Percentiles rank a stretch among this genome's conserved stretches.
These are phyloP conservation scores for Styela clava DNA, from an alignment of 23 tunicate genomes.

Conservation along the genomic window DNA sequence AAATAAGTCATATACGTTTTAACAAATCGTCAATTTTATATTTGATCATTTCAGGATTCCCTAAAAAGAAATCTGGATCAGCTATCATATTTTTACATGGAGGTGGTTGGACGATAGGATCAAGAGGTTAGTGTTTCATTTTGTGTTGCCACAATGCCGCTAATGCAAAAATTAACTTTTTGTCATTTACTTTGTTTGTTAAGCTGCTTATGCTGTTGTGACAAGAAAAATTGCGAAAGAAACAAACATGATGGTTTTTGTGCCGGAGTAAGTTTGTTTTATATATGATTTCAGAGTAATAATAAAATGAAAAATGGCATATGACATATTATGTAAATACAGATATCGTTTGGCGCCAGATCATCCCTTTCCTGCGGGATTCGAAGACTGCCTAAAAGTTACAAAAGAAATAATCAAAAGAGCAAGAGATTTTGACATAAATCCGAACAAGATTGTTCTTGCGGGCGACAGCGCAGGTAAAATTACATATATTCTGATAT, in stretches of 20 bases:
- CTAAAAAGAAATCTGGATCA: constrained; percentile 28
- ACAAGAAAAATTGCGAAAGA: constrained; percentile 37
- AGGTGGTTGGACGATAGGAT: constrained; percentile 73
- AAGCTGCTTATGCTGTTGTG: constrained; percentile 10
- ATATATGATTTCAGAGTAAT: neutral
- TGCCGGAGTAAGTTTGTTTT: constrained; percentile 57
- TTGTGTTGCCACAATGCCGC: no score
- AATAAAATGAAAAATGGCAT: neutral
- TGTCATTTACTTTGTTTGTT: no score
- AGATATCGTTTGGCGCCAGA: constrained; percentile 76
- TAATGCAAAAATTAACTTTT: no score
- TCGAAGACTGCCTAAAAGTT: constrained; percentile 55
- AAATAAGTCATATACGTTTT: no score
- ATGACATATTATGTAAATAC: neutral
- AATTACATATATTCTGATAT: no score
- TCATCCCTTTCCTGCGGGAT: constrained; percentile 66
- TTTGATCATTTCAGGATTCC: constrained; percentile 15
- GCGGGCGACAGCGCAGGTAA: constrained; percentile 83
- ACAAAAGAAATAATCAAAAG: constrained; percentile 51
- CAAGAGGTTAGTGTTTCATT: constrained; percentile 45
- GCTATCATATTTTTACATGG: constrained; percentile 69
- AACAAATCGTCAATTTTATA: no score
- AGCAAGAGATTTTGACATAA: constrained; percentile 45
- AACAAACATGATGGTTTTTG: constrained; percentile 59
- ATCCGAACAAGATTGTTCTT: constrained; percentile 46